Evolutionary conservation across 2,888 invertebrate species (phyloP).

Genomic region (Meliscaeva auricollis): DNA sequence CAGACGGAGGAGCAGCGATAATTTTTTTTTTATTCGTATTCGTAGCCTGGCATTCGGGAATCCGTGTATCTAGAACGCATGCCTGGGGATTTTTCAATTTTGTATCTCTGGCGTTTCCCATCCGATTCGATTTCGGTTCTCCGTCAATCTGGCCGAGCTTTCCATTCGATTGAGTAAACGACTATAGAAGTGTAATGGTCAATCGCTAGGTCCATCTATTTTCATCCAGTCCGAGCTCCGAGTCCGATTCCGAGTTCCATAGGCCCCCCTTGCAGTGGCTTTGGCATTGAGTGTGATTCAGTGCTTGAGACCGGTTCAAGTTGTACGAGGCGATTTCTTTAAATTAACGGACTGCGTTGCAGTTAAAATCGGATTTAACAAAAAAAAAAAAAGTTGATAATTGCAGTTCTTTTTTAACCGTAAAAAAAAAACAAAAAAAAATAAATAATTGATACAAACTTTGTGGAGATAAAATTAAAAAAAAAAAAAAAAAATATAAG

Average conservation of each 20-base stretch:
- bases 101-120: constrained; percentile 47
- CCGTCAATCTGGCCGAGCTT: constrained; percentile 71
- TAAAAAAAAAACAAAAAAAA: constrained; percentile 27
- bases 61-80: constrained; percentile 73
- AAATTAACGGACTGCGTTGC: constrained; percentile 58
- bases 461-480: background rate
- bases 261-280: constrained; percentile 70
- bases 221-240: constrained; percentile 56
- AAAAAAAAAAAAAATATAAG: constrained; percentile 17
- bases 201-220: constrained; percentile 64
- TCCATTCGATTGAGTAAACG: constrained; percentile 75
- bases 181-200: constrained; percentile 74
- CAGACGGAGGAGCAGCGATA: constrained; percentile 12
- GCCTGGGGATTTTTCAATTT: constrained; percentile 56
- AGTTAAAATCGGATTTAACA: constrained; percentile 54
- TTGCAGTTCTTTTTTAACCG: too few species aligned
- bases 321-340: constrained; percentile 77
- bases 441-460: constrained; percentile 8
- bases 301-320: constrained; percentile 82
- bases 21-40: constrained; percentile 9
- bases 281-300: constrained; percentile 80
- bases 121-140: constrained; percentile 71
- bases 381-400: constrained; percentile 39
- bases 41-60: constrained; percentile 64
- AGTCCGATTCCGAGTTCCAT: constrained; percentile 55